Base-by-base conservation (phyloP, 2,797 vertebrate species). In the Pogoniulus pusillus region DNA sequence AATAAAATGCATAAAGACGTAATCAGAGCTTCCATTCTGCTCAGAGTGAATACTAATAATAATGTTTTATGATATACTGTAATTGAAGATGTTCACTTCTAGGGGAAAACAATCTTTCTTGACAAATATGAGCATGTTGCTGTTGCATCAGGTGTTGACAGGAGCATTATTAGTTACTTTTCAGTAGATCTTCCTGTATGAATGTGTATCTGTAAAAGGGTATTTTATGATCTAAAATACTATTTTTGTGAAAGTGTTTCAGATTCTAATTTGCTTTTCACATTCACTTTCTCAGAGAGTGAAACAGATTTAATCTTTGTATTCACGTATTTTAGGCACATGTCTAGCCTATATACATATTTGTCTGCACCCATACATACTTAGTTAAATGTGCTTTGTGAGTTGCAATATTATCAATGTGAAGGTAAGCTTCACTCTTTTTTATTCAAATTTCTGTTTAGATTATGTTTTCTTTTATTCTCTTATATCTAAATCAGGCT, bases 1-100 rank as follows among this genome's bases (percentile, higher is more conserved):
- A 90, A 94, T 83, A 55, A 93, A 84, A 88, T 41, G 20, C 32
- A 53, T 88, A 45, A 74, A 92, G 80, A 59, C 24, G 39, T 86
- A 93, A 92, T 95, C 87, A 85, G 77, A 86, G 64, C 68, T 82
- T 58, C 73, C 94, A 34, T 89, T 90, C 89, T 65, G 19, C 45
- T 93, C 75, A 62, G 54, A 93, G 65, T 91, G 91, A 94, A 93
- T 93, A 91, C 88, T 86, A 93, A 80, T 54, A 71, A 37, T 51
- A 82, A 12, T 60, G 41, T 66, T 92, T 93, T 85, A 73, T 79
- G 81, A 76, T 68, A 94, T 92, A 86, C 77, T 91, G 5, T 89
- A 95, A 88, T 87, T 91, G 82, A 90, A 58, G 39, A 71, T 62
- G 74, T 93, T 74, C 91, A 77, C 24, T 86, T 84, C 79, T 80